Evolutionary conservation across 2,113 vertebrate species (phyloP), one percentile per base, ranked within the genome.

Genomic region (Oncorhynchus masou): DNA sequence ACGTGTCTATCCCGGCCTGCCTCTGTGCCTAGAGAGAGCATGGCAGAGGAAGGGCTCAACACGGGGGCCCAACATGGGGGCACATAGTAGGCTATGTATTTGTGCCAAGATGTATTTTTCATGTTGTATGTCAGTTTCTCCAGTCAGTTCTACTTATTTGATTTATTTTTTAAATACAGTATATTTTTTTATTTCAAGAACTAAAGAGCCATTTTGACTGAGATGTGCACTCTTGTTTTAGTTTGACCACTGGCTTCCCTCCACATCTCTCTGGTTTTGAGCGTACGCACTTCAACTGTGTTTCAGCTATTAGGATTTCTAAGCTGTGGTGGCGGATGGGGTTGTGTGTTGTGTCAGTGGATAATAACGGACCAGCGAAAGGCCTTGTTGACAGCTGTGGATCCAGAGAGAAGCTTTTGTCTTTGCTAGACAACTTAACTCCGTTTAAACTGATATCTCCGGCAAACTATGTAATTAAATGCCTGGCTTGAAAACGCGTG

Each of bases 351-450:
- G 15, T 27, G 34, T 66, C 45, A 51, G 22, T 39, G 16, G 11
- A 29, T 45, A 68, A 75, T 45, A 80, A 81, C 75, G 39, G 59
- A 75, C 22, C 15, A 45, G 75, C 25, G 70, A 31, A 78, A 62
- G 59, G 49, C 13, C 60, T 67, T 67, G 82, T 73, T 84, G 79
- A 88, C 82, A 84, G 84, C 78, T 72, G 74, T 73, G 69, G 59
- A 60, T 67, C 75, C 57, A 71, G 73, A 72, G 70, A 72, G 72
- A 19, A 69, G 70, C 15, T 67, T 80, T 49, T 76, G 48, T 45
- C 25, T 59, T 31, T 15, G 39, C 57, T 72, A 77, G 68, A 79
- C 54, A 77, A 65, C 71, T 76, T 27, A 45, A 78, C 74, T 72
- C 68, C 65, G 62, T 20, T 77, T 6, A 80, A 20, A 20, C 60